Evolutionary conservation across 2,797 vertebrate species (phyloP), one percentile per base, ranked within the genome.

Genomic region (Oreonectes daqikongensis): DNA sequence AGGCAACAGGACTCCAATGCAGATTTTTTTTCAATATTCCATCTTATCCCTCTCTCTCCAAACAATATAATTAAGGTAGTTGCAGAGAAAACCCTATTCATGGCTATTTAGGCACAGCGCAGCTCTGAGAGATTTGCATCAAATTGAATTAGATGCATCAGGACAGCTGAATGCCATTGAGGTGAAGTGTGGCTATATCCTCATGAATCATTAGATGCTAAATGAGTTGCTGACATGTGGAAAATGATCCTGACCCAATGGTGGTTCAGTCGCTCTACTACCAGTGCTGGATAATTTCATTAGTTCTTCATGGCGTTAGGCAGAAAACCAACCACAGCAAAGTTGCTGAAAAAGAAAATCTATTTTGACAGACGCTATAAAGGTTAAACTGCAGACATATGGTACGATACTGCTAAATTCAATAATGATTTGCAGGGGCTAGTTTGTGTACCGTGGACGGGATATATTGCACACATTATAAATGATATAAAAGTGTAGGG

Each of bases 111-210:
- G 71, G 68, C 75, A 71, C 44, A 26, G 61, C 24, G 42, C 72
- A 57, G 46, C 65, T 61, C 32, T 61, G 60, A 52, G 50, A 65
- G 75, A 83, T 79, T 84, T 81, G 80, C 50, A 82, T 84, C 78
- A 76, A 78, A 84, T 72, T 80, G 73, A 78, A 84, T 84, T 22
- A 69, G 38, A 57, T 72, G 26, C 66, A 69, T 81, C 72, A 68
- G 73, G 69, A 73, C 75, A 79, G 73, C 69, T 76, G 78, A 84
- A 77, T 59, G 57, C 79, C 66, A 65, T 26, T 14, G 78, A 18
- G 66, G 44, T 61, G 64, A 50, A 24, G 79, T 60, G 50, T 64
- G 38, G 38, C 66, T 53, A 48, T 71, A 79, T 76, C 75, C 46
- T 66, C 69, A 77, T 75, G 71, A 75, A 72, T 72, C 55, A 71